Base-by-base conservation (phyloP, 2,113 vertebrate genomes). In the Gobius niger region DNA sequence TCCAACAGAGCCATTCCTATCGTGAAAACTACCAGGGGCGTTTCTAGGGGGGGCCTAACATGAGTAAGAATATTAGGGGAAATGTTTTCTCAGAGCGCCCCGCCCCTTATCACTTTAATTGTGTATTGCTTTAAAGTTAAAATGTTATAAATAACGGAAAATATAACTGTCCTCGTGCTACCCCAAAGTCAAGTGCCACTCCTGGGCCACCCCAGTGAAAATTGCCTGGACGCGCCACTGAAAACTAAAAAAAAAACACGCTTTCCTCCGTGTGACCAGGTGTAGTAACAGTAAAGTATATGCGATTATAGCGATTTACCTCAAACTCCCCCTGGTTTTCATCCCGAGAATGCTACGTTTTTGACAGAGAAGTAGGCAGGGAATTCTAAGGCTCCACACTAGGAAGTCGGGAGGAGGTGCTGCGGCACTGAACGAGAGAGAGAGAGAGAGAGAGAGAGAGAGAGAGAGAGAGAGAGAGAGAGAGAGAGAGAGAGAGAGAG, bases 341-440 rank as follows among this genome's bases (percentile, higher is more conserved):
- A 44, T 42, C 57, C 15, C 4, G 15, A 9, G 40, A 41, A 9
- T 42, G 14, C 14, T 13, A 42, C 14, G 52, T 19, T 14, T 57
- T 59, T 41, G 56, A 59, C 56, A n/a, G 13, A 9, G 16, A 60
- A 60, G 57, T 44, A 60, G 57, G 57, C 57, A n/a, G 54, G 57
- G 57, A 60, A n/a, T 60, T n/a, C 24, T 7, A 65, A 47, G 67
- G 34, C 63, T 49, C 49, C 80, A 65, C 53, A 68, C 49, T 53
- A 88, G 85, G 86, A 82, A 87, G 76, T 73, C 0, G 44, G 83
- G 75, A 88, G 89, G 85, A 86, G 86, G 87, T 82, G 83, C 74
- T 70, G 72, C 4, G 6, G 63, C 24, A 1, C 70, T 59, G 71
- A 41, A 71, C 50, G 72, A 40, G 53, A 2, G 70, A 63, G 54